Conservation (phyloP, 2,797 vertebrate species). For the Eulemur mongoz region DNA sequence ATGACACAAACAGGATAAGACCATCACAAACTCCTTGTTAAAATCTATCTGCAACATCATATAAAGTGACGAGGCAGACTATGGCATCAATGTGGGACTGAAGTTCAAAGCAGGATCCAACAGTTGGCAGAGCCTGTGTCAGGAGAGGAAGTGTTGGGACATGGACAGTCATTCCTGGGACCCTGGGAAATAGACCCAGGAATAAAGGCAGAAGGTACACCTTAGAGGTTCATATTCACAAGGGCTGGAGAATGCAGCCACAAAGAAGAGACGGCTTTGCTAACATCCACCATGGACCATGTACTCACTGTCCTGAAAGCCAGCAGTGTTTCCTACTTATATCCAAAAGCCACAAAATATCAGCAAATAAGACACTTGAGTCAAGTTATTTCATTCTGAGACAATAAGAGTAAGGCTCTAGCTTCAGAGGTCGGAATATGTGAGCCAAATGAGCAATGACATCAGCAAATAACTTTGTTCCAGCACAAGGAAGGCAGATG, state of each 20-base stretch:
- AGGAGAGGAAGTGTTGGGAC: background rate
- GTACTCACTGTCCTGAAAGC: background rate
- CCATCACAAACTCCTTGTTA: background rate
- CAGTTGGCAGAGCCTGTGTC: background rate
- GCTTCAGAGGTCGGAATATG: background rate
- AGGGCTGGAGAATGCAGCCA: background rate
- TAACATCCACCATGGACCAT: too few species aligned
- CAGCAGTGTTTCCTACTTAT: background rate
- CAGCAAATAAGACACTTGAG: background rate
- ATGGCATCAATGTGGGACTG: background rate
- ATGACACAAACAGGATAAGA: background rate
- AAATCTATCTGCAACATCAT: background rate
- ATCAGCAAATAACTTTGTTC: background rate
- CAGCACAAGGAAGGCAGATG: background rate
- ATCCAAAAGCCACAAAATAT: background rate
- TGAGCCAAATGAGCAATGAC: background rate
- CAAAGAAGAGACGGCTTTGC: rapidly evolving
- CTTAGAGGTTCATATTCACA: background rate
- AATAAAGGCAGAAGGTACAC: background rate
- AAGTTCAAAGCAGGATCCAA: background rate
- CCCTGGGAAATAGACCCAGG: background rate
- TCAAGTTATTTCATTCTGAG: background rate
- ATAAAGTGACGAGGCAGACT: background rate
- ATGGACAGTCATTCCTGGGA: background rate
- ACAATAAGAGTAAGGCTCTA: background rate